Evolutionary conservation across 2,113 vertebrate species (phyloP).

Genomic region (Leptobrachium leishanense): DNA sequence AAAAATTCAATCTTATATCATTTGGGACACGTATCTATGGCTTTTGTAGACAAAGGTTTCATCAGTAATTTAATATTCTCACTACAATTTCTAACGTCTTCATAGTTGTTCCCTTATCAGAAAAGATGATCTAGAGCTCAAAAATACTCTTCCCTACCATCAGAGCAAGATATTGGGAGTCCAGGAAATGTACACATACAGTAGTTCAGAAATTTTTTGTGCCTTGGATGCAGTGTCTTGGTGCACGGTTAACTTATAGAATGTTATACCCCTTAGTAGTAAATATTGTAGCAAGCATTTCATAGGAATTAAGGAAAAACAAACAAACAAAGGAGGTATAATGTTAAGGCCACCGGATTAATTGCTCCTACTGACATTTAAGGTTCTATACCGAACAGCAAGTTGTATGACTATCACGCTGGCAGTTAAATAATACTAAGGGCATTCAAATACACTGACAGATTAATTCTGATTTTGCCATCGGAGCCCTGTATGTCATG

Average conservation of each 20-base stretch:
- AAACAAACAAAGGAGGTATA: not conserved
- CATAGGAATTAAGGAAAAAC: not conserved
- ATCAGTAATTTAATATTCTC: no score
- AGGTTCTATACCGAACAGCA: not conserved
- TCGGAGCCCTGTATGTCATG: not conserved
- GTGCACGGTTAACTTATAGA: not conserved
- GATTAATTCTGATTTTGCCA: not conserved
- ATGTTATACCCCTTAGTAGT: not conserved
- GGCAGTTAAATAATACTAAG: constrained; percentile 31
- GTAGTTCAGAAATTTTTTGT: no score
- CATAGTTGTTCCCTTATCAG: no score
- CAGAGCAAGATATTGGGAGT: no score
- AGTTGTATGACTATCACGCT: not conserved
- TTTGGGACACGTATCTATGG: not conserved
- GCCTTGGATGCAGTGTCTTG: not conserved
- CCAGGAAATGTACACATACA: no score
- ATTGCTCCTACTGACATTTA: not conserved
- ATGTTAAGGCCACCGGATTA: constrained; percentile 26
- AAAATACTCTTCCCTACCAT: no score
- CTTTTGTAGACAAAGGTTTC: not conserved
- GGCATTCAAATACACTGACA: not conserved
- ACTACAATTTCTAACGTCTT: no score
- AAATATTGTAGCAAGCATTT: not conserved
- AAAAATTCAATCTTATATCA: constrained; percentile 26
- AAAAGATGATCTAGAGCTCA: no score